A percentile compares a stretch with the other conserved stretches of the same genome.
Evolutionary conservation across 2,113 vertebrate genomes (phyloP).

Genomic region (Hemichromis elongatus): DNA sequence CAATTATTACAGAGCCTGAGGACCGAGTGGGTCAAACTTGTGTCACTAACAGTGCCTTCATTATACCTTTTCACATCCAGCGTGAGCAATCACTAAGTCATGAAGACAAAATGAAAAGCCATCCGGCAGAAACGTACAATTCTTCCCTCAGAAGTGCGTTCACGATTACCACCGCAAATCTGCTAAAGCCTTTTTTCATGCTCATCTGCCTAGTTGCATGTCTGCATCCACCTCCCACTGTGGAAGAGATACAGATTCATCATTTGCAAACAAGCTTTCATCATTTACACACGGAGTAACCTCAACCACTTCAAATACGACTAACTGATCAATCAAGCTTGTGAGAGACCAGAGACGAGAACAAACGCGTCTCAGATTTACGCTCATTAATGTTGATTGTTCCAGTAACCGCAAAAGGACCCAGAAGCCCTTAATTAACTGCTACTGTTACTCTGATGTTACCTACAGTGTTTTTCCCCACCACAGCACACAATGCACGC

Average conservation of each 20-base stretch:
- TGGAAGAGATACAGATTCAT: conserved; percentile 12
- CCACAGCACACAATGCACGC: neutral
- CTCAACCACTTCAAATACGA: conserved; percentile 25
- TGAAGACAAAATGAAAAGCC: neutral
- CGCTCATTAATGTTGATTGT: conserved; percentile 26
- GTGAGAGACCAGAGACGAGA: neutral
- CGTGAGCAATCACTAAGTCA: neutral
- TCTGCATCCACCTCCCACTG: neutral
- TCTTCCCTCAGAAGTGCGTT: neutral
- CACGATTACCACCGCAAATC: neutral
- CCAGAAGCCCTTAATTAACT: neutral
- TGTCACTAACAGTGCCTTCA: conserved; percentile 53
- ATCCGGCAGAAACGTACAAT: neutral
- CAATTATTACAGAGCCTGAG: conserved; percentile 56
- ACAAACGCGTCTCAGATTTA: conserved; percentile 6
- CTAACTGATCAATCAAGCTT: conserved; percentile 38
- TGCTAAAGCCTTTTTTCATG: conserved; percentile 30
- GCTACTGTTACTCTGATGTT: neutral
- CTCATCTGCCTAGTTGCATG: neutral
- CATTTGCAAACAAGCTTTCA: conserved; percentile 8
- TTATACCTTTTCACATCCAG: conserved; percentile 43
- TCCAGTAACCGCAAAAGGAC: neutral
- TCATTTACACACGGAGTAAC: conserved; percentile 16
- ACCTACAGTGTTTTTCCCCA: neutral
- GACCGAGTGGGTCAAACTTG: conserved; percentile 42